A percentile compares a stretch with the other conserved stretches of the same genome.
Evolutionary conservation across 2,113 vertebrate genomes (phyloP).

Genomic region (Bujurquina vittata): DNA sequence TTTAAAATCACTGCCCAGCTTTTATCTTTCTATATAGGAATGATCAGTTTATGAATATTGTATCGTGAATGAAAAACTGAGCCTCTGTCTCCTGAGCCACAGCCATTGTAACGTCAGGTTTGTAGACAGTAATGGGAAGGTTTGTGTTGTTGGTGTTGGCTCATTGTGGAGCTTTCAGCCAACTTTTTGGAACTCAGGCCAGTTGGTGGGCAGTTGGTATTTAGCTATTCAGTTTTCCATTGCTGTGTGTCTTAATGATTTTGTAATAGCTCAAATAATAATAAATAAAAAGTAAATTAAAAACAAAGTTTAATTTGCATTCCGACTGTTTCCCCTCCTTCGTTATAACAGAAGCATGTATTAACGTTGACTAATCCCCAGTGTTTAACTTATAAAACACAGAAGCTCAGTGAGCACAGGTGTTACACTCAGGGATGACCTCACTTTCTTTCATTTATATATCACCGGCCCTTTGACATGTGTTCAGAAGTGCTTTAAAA

Average conservation of each 20-base stretch:
- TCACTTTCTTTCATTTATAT: no score
- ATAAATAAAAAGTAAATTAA: background rate
- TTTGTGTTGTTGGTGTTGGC: background rate
- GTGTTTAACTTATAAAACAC: fast-evolving
- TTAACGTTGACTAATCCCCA: fast-evolving
- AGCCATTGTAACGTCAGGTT: background rate
- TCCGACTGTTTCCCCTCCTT: background rate
- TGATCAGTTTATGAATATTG: background rate
- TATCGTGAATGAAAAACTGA: background rate
- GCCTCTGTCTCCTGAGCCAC: fast-evolving
- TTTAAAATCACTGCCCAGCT: background rate
- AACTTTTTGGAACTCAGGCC: background rate
- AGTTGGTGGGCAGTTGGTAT: fast-evolving
- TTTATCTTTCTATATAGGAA: background rate
- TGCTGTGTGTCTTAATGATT: background rate
- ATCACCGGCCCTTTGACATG: background rate
- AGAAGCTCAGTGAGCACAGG: background rate
- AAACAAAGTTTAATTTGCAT: no score
- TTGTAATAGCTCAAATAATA: background rate
- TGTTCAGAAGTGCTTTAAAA: background rate
- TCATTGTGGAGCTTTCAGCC: background rate
- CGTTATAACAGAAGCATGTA: background rate
- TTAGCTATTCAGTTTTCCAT: background rate
- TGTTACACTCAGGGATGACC: no score
- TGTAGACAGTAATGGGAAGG: background rate